Evolutionary conservation across 2,113 vertebrate genomes (phyloP).

Genomic region (Channa maculata): DNA sequence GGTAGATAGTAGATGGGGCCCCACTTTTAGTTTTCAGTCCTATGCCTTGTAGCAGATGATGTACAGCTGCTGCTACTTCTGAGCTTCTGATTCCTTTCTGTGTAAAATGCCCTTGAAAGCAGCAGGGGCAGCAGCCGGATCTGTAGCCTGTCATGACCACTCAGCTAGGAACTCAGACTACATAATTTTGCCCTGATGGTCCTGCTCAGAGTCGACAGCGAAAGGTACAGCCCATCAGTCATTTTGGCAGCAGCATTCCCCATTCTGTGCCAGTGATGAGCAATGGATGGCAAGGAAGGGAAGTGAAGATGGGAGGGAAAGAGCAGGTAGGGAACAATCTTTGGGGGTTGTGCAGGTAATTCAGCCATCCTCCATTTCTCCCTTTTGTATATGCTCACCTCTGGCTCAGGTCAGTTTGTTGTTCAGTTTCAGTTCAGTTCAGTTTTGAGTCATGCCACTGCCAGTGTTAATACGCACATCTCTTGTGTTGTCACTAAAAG

Average conservation of each 20-base stretch:
- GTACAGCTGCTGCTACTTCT: conserved; percentile 46
- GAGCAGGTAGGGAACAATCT: not conserved
- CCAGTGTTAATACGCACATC: too few relatives aligned
- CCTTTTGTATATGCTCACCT: conserved; percentile 2
- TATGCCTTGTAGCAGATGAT: conserved; percentile 34
- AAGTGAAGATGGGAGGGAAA: not conserved
- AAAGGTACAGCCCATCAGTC: conserved; percentile 57
- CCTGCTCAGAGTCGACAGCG: conserved; percentile 36
- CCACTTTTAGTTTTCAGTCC: not conserved
- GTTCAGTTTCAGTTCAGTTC: too few relatives aligned
- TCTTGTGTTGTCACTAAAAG: too few relatives aligned
- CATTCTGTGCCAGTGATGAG: conserved; percentile 26
- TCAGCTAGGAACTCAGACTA: conserved; percentile 36
- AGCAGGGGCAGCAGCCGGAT: conserved; percentile 35
- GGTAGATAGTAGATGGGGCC: conserved; percentile 14
- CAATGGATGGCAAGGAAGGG: conserved; percentile 11
- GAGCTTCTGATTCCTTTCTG: conserved; percentile 1
- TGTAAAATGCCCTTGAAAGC: conserved; percentile 61
- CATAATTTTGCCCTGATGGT: conserved; percentile 34
- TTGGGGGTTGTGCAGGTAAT: not conserved
- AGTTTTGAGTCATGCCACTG: too few relatives aligned
- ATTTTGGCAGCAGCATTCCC: conserved; percentile 26
- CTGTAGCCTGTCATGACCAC: conserved; percentile 32
- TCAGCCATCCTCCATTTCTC: conserved; percentile 11
- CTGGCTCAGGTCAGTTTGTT: too few relatives aligned